Evolutionary conservation across 35 echinoderm and acorn worm genomes (phyloP).

Genomic region (Heliocidaris erythrogramma): DNA sequence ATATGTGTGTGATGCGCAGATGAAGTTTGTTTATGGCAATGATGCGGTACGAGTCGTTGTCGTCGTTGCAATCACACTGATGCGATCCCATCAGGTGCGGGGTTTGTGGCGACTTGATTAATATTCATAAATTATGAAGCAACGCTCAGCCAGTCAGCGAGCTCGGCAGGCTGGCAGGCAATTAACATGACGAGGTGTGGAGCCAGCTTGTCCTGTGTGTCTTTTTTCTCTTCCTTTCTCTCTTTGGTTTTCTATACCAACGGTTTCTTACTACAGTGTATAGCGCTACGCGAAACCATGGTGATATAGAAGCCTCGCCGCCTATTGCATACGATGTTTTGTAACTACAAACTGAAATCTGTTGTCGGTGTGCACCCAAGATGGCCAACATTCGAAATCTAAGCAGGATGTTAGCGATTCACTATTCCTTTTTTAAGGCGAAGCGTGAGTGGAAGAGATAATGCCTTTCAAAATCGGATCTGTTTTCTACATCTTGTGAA

Average conservation of each 20-base stretch:
- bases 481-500: neutral
- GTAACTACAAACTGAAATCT: constrained; percentile 38
- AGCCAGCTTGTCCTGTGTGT: neutral
- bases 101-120: constrained; percentile 28
- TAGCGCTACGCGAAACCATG: constrained; percentile 42
- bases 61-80: constrained; percentile 32
- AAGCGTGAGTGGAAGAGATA: neutral
- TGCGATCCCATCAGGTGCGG: constrained; percentile 34
- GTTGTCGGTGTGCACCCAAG: constrained; percentile 16
- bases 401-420: neutral
- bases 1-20: constrained; percentile 1
- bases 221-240: neutral
- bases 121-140: constrained; percentile 55
- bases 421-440: neutral
- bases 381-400: constrained; percentile 12
- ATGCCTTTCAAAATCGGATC: neutral
- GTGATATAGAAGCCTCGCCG: constrained; percentile 32
- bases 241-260: neutral
- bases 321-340: constrained; percentile 41
- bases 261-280: constrained; percentile 5
- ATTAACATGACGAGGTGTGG: constrained; percentile 53
- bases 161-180: constrained; percentile 14
- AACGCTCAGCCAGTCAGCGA: constrained; percentile 42
- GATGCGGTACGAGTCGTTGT: constrained; percentile 34
- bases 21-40: constrained; percentile 38